Evolutionary conservation across 2,113 vertebrate genomes (phyloP), one percentile per base, ranked within the genome.

Genomic region (Xiphias gladius): DNA sequence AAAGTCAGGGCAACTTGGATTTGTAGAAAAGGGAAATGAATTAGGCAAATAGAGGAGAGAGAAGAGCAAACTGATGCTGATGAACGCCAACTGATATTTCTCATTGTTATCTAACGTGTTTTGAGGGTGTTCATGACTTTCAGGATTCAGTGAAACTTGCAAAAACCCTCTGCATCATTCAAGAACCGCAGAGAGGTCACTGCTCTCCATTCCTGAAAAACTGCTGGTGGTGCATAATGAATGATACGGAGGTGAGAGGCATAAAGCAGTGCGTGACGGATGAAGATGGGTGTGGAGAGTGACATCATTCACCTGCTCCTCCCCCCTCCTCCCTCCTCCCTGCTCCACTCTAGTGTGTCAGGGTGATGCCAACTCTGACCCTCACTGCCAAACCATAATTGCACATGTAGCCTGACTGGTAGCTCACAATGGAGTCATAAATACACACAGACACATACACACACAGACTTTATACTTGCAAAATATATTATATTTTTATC

Each of bases 281-380:
- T 68, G 55, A 69, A 12, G 20, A 37, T 62, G 24, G 39, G 61
- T 76, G 65, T 54, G 59, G 70, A 41, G n/a, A 4, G 8, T 74
- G 77, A 71, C 69, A 46, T 76, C 50, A 76, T 80, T 65, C 63
- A 52, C 71, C 55, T 43, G 16, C 39, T 70, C 58, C 48, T 61
- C 50, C 11, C 7, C 58, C 50, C 65, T 30, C 3, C 28, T 16
- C 24, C 50, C 55, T 30, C 24, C 14, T 41, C 28, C 39, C 6
- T 69, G 70, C 46, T 63, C 74, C 61, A n/a, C 46, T 78, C 48
- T 57, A 50, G 46, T 73, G 24, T 7, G 46, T 72, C 48, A n/a
- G 30, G 59, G 16, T 59, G 37, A 76, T 19, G 1, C 39, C 66
- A 61, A 55, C 30, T 24, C 41, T 73, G 35, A 65, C 32, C 70